Conservation (phyloP, 64 coral and sea anemone genomes). For the Anthopleura sola region DNA sequence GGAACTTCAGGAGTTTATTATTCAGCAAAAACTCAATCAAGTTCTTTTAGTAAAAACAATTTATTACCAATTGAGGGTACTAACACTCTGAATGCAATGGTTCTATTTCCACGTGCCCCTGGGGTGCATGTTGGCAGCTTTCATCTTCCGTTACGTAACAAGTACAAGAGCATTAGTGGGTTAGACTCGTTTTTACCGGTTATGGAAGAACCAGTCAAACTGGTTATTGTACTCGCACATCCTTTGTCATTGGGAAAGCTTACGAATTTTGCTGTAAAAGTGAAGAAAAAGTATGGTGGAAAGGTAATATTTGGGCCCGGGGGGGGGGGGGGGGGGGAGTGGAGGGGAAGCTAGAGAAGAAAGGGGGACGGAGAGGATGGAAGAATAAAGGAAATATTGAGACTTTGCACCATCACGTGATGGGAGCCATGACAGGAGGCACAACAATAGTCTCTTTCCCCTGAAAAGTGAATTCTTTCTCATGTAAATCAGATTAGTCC, state of each 20-base stretch:
- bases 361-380: too few species aligned
- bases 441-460: too few species aligned
- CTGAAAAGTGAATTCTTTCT: too few species aligned
- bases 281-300: slow-evolving; percentile 50
- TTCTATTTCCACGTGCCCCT: slow-evolving; percentile 41
- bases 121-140: slow-evolving; percentile 27
- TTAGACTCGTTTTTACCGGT: slow-evolving; percentile 52
- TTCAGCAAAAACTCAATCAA: neutral
- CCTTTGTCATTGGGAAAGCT: slow-evolving; percentile 62
- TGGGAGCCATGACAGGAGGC: too few species aligned
- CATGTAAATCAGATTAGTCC: too few species aligned
- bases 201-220: slow-evolving; percentile 37
- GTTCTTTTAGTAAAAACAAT: neutral
- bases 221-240: slow-evolving; percentile 49
- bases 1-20: slow-evolving; percentile 30
- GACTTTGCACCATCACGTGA: too few species aligned
- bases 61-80: neutral
- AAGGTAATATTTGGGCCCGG: neutral
- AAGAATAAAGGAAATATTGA: too few species aligned
- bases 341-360: neutral
- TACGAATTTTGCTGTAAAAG: slow-evolving; percentile 47
- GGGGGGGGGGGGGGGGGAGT: neutral
- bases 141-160: slow-evolving; percentile 57
- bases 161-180: slow-evolving; percentile 56
- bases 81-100: neutral